phyloP scores from a whole-genome alignment of 2,113 vertebrate genomes.

The Ictalurus furcatus region DNA sequence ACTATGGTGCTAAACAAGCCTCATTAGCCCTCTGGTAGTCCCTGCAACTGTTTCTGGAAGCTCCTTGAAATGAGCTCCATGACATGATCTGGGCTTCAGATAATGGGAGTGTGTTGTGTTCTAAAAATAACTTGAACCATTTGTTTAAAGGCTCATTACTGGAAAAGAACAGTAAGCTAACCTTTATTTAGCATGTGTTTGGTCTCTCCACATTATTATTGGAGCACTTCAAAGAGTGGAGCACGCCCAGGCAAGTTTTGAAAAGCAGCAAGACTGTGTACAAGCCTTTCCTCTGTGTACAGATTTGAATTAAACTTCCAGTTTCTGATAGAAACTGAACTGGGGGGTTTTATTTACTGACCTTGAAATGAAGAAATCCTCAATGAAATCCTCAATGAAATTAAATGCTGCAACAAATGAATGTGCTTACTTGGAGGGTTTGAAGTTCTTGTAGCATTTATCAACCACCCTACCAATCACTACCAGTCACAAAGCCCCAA shows the following conservation, averaged over 20 bases:
- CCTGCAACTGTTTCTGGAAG: neutral
- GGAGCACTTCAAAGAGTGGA: slow-evolving; percentile 24
- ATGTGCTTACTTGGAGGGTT: neutral
- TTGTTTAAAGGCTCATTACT: slow-evolving; percentile 2
- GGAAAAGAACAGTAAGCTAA: slow-evolving; percentile 17
- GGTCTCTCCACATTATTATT: slow-evolving; percentile 5
- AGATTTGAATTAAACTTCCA: neutral
- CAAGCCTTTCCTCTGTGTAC: slow-evolving; percentile 20
- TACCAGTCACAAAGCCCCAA: neutral
- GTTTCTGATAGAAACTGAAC: neutral
- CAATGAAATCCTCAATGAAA: slow-evolving; percentile 1
- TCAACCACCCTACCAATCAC: neutral
- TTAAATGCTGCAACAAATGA: neutral
- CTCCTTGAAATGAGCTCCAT: neutral
- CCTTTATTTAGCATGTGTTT: slow-evolving; percentile 27
- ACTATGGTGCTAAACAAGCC: neutral
- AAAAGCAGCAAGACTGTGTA: neutral
- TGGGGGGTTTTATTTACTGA: neutral
- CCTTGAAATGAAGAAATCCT: neutral
- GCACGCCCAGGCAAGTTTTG: slow-evolving; percentile 2
- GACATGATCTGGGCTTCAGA: slow-evolving; percentile 8
- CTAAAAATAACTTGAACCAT: slow-evolving; percentile 8
- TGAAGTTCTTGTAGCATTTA: neutral
- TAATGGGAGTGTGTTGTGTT: neutral
- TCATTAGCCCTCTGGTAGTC: neutral